Percentiles rank a stretch among this genome's conserved stretches.
Evolutionary conservation across 2,113 vertebrate genomes (phyloP).

Genomic region (Diglossa brunneiventris): DNA sequence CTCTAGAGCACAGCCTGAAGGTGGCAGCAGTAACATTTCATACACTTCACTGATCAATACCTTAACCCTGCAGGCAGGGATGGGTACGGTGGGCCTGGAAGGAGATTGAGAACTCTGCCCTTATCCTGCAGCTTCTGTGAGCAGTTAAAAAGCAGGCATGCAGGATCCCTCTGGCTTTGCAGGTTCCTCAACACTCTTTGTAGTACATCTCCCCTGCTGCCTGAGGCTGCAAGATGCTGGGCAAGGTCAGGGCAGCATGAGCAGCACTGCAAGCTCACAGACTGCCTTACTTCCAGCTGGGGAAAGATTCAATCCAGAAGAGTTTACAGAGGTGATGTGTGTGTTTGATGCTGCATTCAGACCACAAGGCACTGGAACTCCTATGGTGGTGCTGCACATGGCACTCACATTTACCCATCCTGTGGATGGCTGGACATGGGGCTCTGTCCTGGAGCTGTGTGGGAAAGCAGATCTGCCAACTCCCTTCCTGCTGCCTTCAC

Average conservation of each 20-base stretch:
- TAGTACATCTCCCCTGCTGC: neutral
- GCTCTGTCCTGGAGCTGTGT: neutral
- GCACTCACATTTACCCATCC: neutral
- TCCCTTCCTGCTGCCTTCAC: neutral
- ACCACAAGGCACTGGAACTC: neutral
- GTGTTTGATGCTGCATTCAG: neutral
- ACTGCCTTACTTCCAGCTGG: neutral
- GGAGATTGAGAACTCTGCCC: neutral
- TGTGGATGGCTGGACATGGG: rapidly evolving
- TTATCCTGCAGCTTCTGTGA: neutral
- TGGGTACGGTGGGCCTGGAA: neutral
- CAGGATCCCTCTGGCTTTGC: neutral
- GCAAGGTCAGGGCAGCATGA: neutral
- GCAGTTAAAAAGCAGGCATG: neutral
- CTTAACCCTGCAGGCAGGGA: neutral
- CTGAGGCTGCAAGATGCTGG: neutral
- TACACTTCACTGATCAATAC: conserved; percentile 1
- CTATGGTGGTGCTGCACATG: rapidly evolving
- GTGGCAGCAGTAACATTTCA: conserved; percentile 70
- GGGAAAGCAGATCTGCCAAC: neutral
- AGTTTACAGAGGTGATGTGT: neutral
- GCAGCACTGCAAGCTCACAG: neutral
- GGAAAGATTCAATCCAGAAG: neutral
- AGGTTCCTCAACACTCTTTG: neutral
- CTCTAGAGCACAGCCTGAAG: conserved; percentile 54